Conservation (phyloP, 1,140 invertebrate genomes). For the Dinoponera quadriceps region DNA sequence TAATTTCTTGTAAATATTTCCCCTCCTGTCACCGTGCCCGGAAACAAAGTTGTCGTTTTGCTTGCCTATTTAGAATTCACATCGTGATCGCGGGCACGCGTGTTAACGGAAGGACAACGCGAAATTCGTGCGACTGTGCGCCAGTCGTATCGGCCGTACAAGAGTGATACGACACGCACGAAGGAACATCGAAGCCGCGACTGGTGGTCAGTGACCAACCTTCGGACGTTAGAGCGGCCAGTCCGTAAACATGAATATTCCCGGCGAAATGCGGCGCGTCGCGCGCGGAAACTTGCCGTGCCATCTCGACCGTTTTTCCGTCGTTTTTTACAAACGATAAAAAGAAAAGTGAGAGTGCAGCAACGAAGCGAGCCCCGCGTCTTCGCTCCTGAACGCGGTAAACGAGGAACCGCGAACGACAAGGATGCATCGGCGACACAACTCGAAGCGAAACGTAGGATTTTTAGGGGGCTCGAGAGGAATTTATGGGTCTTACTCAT, state of each 20-base stretch:
- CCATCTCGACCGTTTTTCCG: not conserved
- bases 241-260: conserved; percentile 12
- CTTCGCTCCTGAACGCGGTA: not conserved
- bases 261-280: not conserved
- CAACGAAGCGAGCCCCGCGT: not conserved
- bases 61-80: not conserved
- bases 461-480: too few species aligned
- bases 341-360: not conserved
- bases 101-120: not conserved
- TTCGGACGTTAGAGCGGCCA: not conserved
- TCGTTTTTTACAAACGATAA: not conserved
- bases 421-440: too few species aligned
- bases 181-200: not conserved
- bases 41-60: too few species aligned
- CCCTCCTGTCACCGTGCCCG: too few species aligned
- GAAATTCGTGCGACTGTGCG: not conserved
- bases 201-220: not conserved
- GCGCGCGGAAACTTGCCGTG: not conserved
- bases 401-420: not conserved
- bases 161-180: conserved; percentile 3
- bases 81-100: not conserved
- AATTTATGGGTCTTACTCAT: too few species aligned
- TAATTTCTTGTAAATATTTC: too few species aligned
- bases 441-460: too few species aligned
- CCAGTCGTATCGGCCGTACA: not conserved